These are phyloP conservation scores for Cheumatopsyche charites DNA, from an alignment of 1,140 invertebrate genomes.

Conservation along the genomic window DNA sequence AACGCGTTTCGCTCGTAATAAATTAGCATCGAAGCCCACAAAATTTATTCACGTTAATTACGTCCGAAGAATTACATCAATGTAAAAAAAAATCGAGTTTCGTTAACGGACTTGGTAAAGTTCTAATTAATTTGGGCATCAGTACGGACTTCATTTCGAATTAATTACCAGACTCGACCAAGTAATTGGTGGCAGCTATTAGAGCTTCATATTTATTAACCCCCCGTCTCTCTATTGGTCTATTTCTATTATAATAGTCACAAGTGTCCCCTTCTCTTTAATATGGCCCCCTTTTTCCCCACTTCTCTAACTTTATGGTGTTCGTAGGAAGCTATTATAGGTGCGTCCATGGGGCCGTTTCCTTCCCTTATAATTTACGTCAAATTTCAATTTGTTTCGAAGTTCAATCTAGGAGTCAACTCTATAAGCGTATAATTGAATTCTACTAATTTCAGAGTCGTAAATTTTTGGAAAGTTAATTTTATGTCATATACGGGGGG, in stretches of 20 bases:
- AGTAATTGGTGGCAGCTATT: slow-evolving; percentile 42
- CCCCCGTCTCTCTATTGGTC: slow-evolving; percentile 17
- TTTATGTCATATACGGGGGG: too few relatives aligned
- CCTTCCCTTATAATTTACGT: slow-evolving; percentile 38
- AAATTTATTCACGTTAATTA: neutral
- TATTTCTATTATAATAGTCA: slow-evolving; percentile 19
- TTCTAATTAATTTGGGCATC: slow-evolving; percentile 26
- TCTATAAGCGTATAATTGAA: slow-evolving; percentile 28
- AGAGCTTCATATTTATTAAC: slow-evolving; percentile 39
- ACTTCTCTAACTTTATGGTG: neutral
- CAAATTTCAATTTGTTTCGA: slow-evolving; percentile 39
- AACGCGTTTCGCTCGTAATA: neutral
- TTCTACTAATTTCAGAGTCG: too few relatives aligned
- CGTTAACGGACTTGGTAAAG: slow-evolving; percentile 22
- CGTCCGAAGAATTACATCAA: neutral
- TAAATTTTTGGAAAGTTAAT: too few relatives aligned
- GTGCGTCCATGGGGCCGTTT: slow-evolving; percentile 4
- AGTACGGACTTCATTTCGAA: slow-evolving; percentile 33
- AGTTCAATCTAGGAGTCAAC: too few relatives aligned
- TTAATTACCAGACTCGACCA: slow-evolving; percentile 40
- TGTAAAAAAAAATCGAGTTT: slow-evolving; percentile 5
- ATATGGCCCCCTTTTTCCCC: neutral
- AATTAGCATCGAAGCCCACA: neutral
- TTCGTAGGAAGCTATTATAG: slow-evolving; percentile 36
- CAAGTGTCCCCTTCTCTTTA: slow-evolving; percentile 28